These are phyloP conservation scores for Strongylocentrotus purpuratus DNA, from an alignment of 35 echinoderm and acorn worm genomes.

Conservation along the genomic window DNA sequence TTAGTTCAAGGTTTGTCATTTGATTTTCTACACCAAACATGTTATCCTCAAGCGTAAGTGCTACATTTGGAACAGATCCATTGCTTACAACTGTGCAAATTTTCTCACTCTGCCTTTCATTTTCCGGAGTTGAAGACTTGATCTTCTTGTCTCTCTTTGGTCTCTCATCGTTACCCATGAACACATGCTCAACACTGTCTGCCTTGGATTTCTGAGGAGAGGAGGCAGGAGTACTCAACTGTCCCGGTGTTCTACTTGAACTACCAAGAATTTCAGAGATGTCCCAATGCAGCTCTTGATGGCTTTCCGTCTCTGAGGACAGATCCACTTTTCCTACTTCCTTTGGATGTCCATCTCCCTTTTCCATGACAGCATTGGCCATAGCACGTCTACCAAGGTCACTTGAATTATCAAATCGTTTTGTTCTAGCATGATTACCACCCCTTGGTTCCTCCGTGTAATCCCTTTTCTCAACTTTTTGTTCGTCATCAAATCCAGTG, in stretches of 20 bases:
- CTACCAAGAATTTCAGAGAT: slow-evolving; percentile 42
- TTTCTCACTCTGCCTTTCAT: slow-evolving; percentile 6
- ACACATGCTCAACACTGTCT: neutral
- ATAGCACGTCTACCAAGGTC: neutral
- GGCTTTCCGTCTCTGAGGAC: slow-evolving; percentile 26
- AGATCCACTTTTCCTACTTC: neutral
- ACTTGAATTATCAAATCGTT: neutral
- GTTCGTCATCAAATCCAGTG: neutral
- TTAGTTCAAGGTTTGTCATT: slow-evolving; percentile 28
- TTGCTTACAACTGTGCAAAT: neutral
- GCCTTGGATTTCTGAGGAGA: neutral
- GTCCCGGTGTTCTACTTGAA: slow-evolving; percentile 24
- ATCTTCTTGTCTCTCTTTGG: neutral
- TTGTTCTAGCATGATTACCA: neutral
- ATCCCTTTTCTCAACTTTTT: neutral
- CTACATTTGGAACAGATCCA: neutral
- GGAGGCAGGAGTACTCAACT: neutral
- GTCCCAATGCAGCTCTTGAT: slow-evolving; percentile 17
- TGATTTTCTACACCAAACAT: neutral
- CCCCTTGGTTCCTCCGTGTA: slow-evolving; percentile 7
- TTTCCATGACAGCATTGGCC: slow-evolving; percentile 18
- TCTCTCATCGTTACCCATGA: neutral
- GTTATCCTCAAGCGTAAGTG: neutral
- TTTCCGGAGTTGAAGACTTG: slow-evolving; percentile 34
- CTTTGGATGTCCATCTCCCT: neutral